phyloP scores from a whole-genome alignment of 2,888 invertebrate genomes.

The Ferrisia virgata region DNA sequence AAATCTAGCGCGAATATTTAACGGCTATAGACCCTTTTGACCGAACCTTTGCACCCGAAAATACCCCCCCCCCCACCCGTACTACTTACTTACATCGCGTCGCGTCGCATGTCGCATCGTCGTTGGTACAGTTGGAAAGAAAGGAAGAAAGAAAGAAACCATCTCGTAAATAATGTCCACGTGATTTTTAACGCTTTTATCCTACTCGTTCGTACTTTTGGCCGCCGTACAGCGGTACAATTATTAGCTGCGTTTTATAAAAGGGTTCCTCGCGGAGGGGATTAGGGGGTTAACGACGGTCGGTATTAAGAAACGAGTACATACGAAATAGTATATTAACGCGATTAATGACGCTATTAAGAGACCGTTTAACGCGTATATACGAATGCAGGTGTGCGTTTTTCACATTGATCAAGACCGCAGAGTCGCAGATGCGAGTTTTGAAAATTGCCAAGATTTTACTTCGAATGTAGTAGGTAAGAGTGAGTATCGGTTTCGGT shows the following conservation, averaged over 20 bases:
- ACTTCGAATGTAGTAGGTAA: neutral
- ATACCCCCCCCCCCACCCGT: too few species aligned
- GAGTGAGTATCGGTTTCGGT: too few species aligned
- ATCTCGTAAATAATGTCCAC: neutral
- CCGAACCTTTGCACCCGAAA: neutral
- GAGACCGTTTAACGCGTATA: neutral
- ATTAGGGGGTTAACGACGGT: neutral
- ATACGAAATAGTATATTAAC: neutral
- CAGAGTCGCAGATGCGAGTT: neutral
- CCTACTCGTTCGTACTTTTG: too few species aligned
- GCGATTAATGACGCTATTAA: conserved; percentile 5
- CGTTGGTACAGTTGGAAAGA: too few species aligned
- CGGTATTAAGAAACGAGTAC: neutral
- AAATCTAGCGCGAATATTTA: conserved; percentile 15
- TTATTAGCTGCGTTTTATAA: neutral
- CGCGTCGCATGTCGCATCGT: neutral
- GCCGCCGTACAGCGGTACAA: neutral
- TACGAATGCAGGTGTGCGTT: neutral
- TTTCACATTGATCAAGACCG: neutral
- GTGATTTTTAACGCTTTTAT: conserved; percentile 5
- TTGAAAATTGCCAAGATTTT: neutral
- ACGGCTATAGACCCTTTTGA: neutral
- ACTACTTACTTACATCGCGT: too few species aligned
- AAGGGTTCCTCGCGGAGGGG: neutral
- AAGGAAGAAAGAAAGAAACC: neutral